Conservation (phyloP, 2,797 vertebrate species). For the Hoplostethus mediterraneus region DNA sequence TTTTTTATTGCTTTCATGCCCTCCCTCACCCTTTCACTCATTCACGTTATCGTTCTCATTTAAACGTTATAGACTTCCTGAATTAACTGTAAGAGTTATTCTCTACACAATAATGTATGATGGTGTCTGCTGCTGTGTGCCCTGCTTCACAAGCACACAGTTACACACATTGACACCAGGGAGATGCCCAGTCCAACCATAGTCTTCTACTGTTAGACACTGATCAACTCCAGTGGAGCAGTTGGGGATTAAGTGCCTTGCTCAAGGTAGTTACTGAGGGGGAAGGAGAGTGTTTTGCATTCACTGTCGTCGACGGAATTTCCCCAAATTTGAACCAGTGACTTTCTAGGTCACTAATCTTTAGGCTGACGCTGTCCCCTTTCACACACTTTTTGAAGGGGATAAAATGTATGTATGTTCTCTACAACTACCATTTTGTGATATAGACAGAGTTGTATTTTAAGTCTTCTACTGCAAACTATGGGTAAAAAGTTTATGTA, state of each 20-base stretch:
- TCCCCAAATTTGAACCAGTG: neutral
- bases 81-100: no score
- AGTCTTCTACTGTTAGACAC: constrained; percentile 10
- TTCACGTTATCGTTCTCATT: neutral
- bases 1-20: constrained; percentile 7
- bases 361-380: no score
- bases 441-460: no score
- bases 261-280: no score
- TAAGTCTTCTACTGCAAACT: neutral
- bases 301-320: neutral
- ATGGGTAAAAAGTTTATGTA: neutral
- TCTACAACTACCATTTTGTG: no score
- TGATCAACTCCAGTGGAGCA: neutral
- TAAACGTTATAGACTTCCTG: no score
- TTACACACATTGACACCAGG: constrained; percentile 23
- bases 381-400: no score
- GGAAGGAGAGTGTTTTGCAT: no score
- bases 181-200: neutral
- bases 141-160: neutral
- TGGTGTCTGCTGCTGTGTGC: constrained; percentile 8
- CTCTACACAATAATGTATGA: neutral
- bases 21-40: constrained; percentile 14
- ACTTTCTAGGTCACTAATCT: constrained; percentile 15
- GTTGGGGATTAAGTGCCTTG: no score
- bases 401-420: no score